Conservation (phyloP, 1,140 invertebrate genomes). For the Meloidogyne exigua region DNA sequence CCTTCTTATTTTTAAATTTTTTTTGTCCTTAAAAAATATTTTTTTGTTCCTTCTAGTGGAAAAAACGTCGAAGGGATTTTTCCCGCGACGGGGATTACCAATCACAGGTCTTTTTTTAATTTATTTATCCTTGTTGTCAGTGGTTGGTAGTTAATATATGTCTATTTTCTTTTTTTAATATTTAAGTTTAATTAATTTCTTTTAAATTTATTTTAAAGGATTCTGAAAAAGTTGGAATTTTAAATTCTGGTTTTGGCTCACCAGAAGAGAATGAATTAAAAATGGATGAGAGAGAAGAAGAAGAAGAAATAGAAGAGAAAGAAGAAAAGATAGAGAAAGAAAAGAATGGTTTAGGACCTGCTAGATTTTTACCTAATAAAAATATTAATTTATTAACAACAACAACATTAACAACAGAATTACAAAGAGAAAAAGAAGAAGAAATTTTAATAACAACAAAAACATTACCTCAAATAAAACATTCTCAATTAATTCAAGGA, state of each 20-base stretch:
- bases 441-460: not conserved
- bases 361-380: not conserved
- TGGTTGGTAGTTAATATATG: not conserved
- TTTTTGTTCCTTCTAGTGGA: not conserved
- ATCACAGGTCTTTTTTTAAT: not conserved
- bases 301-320: not conserved
- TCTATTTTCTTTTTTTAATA: not conserved
- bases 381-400: not conserved
- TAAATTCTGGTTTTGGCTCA: not conserved
- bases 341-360: not conserved
- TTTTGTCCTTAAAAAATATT: no score
- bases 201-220: not conserved
- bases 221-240: not conserved
- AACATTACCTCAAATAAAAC: not conserved
- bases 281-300: not conserved
- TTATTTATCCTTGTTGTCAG: not conserved
- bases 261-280: not conserved
- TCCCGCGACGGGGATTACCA: not conserved
- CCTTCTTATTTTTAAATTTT: no score
- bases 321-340: not conserved
- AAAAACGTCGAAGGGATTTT: slow-evolving; percentile 4
- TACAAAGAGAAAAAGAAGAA: not conserved
- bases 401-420: no score
- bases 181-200: not conserved
- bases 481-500: slow-evolving; percentile 13